A percentile compares a stretch with the other conserved stretches of the same genome.
Conservation (phyloP, 2,797 vertebrate genomes). For the Varecia variegata region DNA sequence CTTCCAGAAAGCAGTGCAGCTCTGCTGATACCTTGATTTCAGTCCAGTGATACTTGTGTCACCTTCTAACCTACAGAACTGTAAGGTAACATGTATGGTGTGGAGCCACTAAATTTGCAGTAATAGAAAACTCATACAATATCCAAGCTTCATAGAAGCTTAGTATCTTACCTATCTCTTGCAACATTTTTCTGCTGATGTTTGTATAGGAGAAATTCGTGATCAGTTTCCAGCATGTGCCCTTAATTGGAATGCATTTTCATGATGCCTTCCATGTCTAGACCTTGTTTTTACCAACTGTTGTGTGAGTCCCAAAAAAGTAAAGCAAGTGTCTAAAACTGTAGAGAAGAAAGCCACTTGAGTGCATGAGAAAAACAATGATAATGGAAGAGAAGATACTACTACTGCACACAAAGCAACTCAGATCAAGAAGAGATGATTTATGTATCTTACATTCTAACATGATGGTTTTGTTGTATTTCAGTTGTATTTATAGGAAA, state of each 20-base stretch:
- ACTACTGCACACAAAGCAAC: background rate
- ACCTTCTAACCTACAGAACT: background rate
- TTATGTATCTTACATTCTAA: background rate
- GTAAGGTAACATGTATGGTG: background rate
- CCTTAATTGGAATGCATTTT: background rate
- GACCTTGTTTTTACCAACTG: background rate
- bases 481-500: background rate
- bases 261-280: background rate
- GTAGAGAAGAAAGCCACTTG: background rate
- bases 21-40: background rate
- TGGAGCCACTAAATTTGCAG: background rate
- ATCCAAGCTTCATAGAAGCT: background rate
- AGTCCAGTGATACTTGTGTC: background rate
- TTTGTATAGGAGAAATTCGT: background rate
- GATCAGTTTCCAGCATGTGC: background rate
- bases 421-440: background rate
- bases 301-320: background rate
- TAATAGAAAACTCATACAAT: background rate
- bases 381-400: background rate
- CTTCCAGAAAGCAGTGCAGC: background rate
- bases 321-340: background rate
- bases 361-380: background rate
- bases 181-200: background rate
- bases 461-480: background rate
- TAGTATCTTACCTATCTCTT: background rate